Evolutionary conservation across 1,140 invertebrate genomes (phyloP), one percentile per base, ranked within the genome.

Genomic region (Orius laevigatus): DNA sequence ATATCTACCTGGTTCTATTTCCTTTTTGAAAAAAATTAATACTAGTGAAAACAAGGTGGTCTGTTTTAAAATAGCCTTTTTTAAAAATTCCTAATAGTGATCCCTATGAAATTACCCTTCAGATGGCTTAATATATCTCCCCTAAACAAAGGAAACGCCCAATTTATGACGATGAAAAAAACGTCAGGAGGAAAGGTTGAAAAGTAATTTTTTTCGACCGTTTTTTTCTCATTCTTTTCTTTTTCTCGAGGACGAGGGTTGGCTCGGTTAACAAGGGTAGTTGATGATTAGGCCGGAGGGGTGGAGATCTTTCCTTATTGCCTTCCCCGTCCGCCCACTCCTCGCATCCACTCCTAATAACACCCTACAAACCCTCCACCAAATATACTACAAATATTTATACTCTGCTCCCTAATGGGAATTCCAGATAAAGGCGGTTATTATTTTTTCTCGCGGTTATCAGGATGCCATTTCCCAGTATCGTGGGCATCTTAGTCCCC

Each of bases 351-450:
- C 14, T 42, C 18, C 40, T 19, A 42, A 42, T 45, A 45, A 45
- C 18, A 45, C 18, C 43, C 18, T 12, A 25, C 43, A 33, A 19
- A 16, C 43, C 25, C 18, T 8, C 43, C 43, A 45, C 43, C 43
- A 45, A 45, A 45, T 45, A 45, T 45, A 45, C 43, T 45, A 45
- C 43, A 45, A 45, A 45, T 45, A 45, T 45, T 45, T 45, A 45
- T 45, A 45, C 43, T 45, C 43, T 11, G 25, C 43, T 45, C 25
- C 18, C 43, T 45, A 45, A 45, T 45, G 43, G 43, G 43, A 45
- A 45, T 45, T 45, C 43, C 43, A 45, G 43, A 45, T 45, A 45
- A 45, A 31, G 18, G 3, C 19, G 19, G 43, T 45, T 45, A 45
- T 45, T 45, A 32, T 32, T 45, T 32, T 45, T 45, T 45, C 15